Percentiles rank a stretch among this genome's conserved stretches.
These are phyloP conservation scores for Grammatotria lemairii DNA, from an alignment of 2,113 vertebrate species.

Conservation along the genomic window DNA sequence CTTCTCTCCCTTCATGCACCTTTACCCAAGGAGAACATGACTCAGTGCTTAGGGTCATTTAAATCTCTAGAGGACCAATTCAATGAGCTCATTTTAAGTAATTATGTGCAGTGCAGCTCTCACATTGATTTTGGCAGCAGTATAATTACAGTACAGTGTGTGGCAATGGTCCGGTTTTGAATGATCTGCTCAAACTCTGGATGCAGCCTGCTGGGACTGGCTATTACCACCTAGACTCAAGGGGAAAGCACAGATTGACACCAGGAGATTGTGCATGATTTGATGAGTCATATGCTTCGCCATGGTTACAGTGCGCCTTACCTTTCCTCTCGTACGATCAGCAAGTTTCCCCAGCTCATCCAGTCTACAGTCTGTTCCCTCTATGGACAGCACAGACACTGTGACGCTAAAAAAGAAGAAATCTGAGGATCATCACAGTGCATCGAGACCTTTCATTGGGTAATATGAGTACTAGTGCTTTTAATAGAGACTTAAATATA, in stretches of 20 bases:
- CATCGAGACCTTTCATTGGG: neutral
- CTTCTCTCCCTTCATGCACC: slow-evolving; percentile 59
- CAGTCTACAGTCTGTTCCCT: slow-evolving; percentile 73
- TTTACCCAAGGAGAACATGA: slow-evolving; percentile 5
- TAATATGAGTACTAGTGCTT: neutral
- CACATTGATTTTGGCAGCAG: slow-evolving; percentile 63
- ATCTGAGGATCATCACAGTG: neutral
- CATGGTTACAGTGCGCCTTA: slow-evolving; percentile 6
- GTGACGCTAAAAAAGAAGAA: slow-evolving; percentile 56
- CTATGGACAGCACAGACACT: slow-evolving; percentile 72
- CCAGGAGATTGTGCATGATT: neutral
- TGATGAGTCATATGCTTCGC: neutral
- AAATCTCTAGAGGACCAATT: neutral
- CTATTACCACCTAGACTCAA: slow-evolving; percentile 52
- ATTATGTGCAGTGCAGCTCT: neutral
- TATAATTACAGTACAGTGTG: slow-evolving; percentile 60
- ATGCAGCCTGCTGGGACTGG: slow-evolving; percentile 46
- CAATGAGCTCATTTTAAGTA: neutral
- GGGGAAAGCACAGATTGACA: neutral
- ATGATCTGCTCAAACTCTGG: slow-evolving; percentile 59
- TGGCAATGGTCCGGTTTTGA: slow-evolving; percentile 54
- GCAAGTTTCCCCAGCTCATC: slow-evolving; percentile 71
- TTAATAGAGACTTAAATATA: neutral
- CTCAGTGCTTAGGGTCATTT: neutral
- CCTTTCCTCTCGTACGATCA: slow-evolving; percentile 71